A percentile compares a stretch with the other conserved stretches of the same genome.
phyloP scores from a whole-genome alignment of 2,113 vertebrate genomes.

The Lophochroa leadbeateri region DNA sequence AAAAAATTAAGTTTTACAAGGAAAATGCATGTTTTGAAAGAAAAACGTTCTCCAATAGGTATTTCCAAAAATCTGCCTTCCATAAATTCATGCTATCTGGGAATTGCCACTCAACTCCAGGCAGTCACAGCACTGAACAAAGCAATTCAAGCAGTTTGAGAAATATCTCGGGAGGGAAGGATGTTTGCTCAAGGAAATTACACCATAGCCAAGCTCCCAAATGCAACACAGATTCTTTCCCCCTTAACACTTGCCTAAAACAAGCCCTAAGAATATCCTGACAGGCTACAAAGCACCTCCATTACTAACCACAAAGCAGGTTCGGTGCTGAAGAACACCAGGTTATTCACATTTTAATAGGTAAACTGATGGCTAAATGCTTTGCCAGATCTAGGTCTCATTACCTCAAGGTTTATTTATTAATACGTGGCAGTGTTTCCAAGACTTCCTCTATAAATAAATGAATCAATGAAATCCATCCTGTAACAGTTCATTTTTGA shows the following conservation, averaged over 20 bases:
- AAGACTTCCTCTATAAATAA: background rate
- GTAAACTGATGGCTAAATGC: background rate
- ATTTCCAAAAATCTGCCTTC: background rate
- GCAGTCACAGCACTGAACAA: constrained; percentile 16
- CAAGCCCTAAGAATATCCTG: background rate
- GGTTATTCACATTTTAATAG: background rate
- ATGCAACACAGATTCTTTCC: background rate
- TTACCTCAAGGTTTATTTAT: background rate
- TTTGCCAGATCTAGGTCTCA: background rate
- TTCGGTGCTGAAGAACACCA: background rate
- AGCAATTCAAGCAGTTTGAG: background rate
- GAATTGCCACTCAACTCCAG: constrained; percentile 20
- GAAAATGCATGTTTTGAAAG: background rate
- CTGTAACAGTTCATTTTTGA: background rate
- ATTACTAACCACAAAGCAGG: background rate
- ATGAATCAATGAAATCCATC: background rate
- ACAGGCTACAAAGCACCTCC: background rate
- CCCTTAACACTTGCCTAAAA: background rate
- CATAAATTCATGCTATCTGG: background rate
- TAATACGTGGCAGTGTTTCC: background rate
- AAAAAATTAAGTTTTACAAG: rapidly evolving
- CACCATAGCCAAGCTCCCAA: background rate
- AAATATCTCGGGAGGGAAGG: background rate
- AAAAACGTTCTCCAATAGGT: background rate
- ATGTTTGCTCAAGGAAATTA: constrained; percentile 34